These are phyloP conservation scores for Andrena trimmerana DNA, from an alignment of 2,888 invertebrate species.

Conservation along the genomic window DNA sequence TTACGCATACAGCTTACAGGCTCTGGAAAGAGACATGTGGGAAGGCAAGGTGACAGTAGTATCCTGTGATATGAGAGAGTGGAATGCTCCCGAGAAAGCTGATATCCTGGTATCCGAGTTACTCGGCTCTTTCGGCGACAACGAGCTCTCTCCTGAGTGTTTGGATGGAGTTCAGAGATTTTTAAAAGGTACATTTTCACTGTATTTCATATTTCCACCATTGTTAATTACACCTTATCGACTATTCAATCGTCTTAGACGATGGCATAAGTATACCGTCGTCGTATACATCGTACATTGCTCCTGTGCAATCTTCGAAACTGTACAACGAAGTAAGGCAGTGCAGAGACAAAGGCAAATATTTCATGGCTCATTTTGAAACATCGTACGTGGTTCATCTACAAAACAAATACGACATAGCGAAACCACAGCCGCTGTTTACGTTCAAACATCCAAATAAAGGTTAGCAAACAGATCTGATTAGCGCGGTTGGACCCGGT, in stretches of 20 bases:
- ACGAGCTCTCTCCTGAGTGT: slow-evolving; percentile 99
- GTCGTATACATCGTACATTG: slow-evolving; percentile 95
- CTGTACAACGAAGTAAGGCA: slow-evolving; percentile 91
- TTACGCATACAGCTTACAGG: slow-evolving; percentile 86
- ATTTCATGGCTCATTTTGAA: slow-evolving; percentile 88
- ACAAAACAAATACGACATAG: slow-evolving; percentile 93
- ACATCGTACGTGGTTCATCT: slow-evolving; percentile 97
- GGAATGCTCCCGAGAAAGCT: slow-evolving; percentile 93
- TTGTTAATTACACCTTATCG: neutral
- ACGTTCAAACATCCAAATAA: slow-evolving; percentile 96
- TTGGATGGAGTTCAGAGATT: slow-evolving; percentile 96
- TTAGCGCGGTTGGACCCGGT: neutral
- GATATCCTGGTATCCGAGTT: slow-evolving; percentile 98
- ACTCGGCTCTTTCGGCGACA: slow-evolving; percentile 99
- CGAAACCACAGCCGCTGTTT: slow-evolving; percentile 91
- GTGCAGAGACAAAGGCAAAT: slow-evolving; percentile 86
- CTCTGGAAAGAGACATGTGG: slow-evolving; percentile 93
- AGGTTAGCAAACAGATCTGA: slow-evolving; percentile 83
- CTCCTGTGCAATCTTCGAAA: slow-evolving; percentile 96
- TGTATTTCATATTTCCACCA: neutral
- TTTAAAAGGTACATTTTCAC: slow-evolving; percentile 87
- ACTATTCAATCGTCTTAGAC: slow-evolving; percentile 83
- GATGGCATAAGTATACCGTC: slow-evolving; percentile 97
- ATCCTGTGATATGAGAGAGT: slow-evolving; percentile 94
- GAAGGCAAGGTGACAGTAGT: slow-evolving; percentile 91